Evolutionary conservation across 2,888 invertebrate species (phyloP).

Genomic region (Coleophora deauratella): DNA sequence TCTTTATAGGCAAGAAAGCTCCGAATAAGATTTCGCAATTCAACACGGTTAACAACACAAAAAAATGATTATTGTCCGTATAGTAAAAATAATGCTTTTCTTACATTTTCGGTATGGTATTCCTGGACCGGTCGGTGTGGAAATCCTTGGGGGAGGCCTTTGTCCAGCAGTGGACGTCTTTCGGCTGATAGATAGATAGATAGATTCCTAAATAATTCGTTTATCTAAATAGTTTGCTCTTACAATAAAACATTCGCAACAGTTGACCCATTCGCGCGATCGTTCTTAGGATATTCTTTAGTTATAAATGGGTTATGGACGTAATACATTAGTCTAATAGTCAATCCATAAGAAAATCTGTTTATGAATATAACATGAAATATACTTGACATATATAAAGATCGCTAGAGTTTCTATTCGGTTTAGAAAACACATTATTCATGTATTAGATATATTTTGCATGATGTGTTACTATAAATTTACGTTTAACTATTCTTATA

Average conservation of each 20-base stretch:
- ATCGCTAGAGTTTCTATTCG: not conserved
- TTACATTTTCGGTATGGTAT: constrained; percentile 30
- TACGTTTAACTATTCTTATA: too few species aligned
- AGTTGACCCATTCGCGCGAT: constrained; percentile 41
- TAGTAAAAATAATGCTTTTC: constrained; percentile 36
- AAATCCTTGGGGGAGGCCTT: too few species aligned
- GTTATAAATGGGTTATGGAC: constrained; percentile 37
- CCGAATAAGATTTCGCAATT: constrained; percentile 31
- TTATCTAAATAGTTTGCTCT: constrained; percentile 29
- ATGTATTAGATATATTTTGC: too few species aligned
- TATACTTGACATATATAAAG: too few species aligned
- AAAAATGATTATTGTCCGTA: constrained; percentile 52
- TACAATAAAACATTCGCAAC: constrained; percentile 45
- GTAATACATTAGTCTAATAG: constrained; percentile 12
- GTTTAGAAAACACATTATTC: not conserved
- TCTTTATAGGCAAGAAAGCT: constrained; percentile 44
- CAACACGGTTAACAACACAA: constrained; percentile 43
- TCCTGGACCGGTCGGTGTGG: too few species aligned
- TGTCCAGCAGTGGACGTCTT: too few species aligned
- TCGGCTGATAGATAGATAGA: too few species aligned
- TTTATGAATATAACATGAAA: too few species aligned
- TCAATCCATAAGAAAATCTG: too few species aligned
- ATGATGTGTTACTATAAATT: too few species aligned
- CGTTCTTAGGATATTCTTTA: constrained; percentile 34
- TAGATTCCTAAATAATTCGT: constrained; percentile 8